Evolutionary conservation across 2,888 invertebrate genomes (phyloP), one percentile per base, ranked within the genome.

Genomic region (Tipula vernalis): DNA sequence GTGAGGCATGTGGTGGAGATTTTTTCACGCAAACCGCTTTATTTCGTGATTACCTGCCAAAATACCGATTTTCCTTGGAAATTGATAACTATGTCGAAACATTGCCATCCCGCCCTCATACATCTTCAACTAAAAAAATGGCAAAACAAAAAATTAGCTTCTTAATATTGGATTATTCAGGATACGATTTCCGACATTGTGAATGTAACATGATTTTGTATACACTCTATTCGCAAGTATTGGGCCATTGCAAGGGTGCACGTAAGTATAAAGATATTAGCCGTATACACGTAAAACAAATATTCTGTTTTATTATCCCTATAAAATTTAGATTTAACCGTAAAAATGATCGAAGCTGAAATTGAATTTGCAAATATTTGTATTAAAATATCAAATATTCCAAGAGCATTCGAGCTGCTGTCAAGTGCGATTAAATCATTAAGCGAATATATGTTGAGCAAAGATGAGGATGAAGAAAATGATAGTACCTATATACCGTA

Each of bases 361-460:
- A 88, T 94, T 87, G 94, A 94, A 89, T 94, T 93, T 87, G 92
- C 93, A 0, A 92, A 93, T 87, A 89, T 94, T 8, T 93, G 93
- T 88, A 91, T 94, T n/a, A 90, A 92, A 36, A 91, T 91, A 12
- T 90, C 90, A 51, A 95, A 95, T 88, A 91, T 93, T 87, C 93
- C 94, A 0, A 93, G 93, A 90, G 94, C 94, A 1, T 90, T 93
- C 86, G 92, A 92, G 87, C 91, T 94, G 5, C 89, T 95, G 28
- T 89, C 90, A 84, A 93, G 94, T 89, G 93, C 85, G n/a, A 39
- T 84, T 39, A 84, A 36, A 15, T 39, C 39, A 39, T 10, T 84
- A 8, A 15, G n/a, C 2, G 36, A 36, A 3, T 84, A n/a, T n/a
- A 6, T 84, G 39, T 3, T 39, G 39, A 2, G 3, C 86, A 87